These are phyloP conservation scores for Australoheros scitulus DNA, from an alignment of 2,113 vertebrate genomes.

Conservation along the genomic window DNA sequence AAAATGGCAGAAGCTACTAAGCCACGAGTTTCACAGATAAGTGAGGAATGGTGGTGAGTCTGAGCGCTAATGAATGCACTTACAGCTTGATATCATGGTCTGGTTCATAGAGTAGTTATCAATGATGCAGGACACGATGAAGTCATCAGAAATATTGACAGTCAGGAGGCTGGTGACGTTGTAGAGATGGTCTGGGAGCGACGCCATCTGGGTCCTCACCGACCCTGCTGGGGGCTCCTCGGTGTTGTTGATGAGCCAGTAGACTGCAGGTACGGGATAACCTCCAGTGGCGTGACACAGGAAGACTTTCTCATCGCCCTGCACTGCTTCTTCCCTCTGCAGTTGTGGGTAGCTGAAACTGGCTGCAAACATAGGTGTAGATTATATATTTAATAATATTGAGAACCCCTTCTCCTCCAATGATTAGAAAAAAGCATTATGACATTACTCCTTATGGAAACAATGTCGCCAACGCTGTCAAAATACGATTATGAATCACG, in stretches of 20 bases:
- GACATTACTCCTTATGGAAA: background rate
- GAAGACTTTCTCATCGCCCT: constrained; percentile 38
- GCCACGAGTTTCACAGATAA: background rate
- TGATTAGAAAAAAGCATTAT: background rate
- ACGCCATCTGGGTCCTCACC: constrained; percentile 21
- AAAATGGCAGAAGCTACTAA: background rate
- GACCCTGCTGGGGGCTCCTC: constrained; percentile 41
- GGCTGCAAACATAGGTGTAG: constrained; percentile 38
- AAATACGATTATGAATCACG: background rate
- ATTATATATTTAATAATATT: background rate
- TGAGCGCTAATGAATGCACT: constrained; percentile 16
- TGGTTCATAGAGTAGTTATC: constrained; percentile 62
- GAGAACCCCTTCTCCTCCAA: background rate
- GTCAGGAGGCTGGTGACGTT: constrained; percentile 69
- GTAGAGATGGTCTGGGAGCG: constrained; percentile 49
- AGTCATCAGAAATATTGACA: constrained; percentile 46
- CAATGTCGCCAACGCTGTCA: background rate
- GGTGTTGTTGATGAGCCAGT: constrained; percentile 70
- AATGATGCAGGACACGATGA: constrained; percentile 61
- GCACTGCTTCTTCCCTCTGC: background rate
- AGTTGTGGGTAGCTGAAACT: constrained; percentile 66
- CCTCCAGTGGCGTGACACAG: constrained; percentile 64
- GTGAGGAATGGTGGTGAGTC: background rate
- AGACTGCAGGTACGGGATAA: constrained; percentile 64
- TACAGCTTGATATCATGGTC: constrained; percentile 54